Evolutionary conservation across 2,797 vertebrate species (phyloP), one percentile per base, ranked within the genome.

Genomic region (Rachycentron canadum): DNA sequence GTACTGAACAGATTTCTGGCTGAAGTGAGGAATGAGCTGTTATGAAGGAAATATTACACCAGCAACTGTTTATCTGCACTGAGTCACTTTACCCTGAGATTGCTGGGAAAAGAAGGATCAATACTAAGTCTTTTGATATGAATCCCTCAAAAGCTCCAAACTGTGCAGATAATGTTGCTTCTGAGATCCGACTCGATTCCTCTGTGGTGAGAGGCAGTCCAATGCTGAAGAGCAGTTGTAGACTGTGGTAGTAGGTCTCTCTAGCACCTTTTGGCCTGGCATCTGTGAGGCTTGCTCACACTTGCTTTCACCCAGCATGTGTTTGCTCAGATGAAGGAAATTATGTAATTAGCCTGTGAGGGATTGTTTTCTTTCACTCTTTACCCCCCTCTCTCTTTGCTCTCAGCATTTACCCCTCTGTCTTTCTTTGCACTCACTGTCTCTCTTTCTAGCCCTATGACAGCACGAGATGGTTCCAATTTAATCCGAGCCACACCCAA

Each of bases 241-340:
- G 74, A 56, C 56, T 73, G 62, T 76, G 73, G 87, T 83, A 60
- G 72, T 67, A 50, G 71, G 86, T 79, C 79, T 87, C 75, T 60
- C 84, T 84, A 64, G 85, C 82, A 82, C 70, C 74, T 82, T 80
- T 78, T 61, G 67, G 75, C 77, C 66, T 83, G 87, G 88, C 90
- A 95, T 93, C 91, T 92, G 89, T 86, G 88, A 92, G 92, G 89
- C 87, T 95, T 91, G 95, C 93, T 92, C 89, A 89, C 88, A 86
- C 95, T 96, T 95, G 94, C 91, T 85, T 96, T 96, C 95, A 92
- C 92, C 92, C 90, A 90, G 92, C 88, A 91, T 93, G 70, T 97
- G 94, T 97, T 98, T 97, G 95, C 91, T 96, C 96, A 97, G 96
- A 97, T 97, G 96, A 96, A 96, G 95, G 96, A 98, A 96, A 97